A percentile compares a stretch with the other conserved stretches of the same genome.
phyloP scores from a whole-genome alignment of 2,113 vertebrate genomes.

The Xenopus borealis region DNA sequence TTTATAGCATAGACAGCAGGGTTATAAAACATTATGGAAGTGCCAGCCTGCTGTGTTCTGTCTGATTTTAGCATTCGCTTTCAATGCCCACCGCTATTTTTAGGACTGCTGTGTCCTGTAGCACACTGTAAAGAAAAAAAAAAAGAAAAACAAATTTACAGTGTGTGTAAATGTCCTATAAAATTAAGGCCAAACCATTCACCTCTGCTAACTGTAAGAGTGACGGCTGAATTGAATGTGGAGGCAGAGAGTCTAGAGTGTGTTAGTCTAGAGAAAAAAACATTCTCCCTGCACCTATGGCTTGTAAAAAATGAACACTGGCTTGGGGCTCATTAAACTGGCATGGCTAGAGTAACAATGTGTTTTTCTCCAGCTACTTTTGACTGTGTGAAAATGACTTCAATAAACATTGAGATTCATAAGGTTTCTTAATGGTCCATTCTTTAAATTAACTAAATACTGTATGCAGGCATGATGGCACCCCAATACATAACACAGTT shows the following conservation, averaged over 20 bases:
- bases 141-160: conserved; percentile 21
- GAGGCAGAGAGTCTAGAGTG: neutral
- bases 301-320: conserved; percentile 25
- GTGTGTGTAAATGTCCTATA: conserved; percentile 24
- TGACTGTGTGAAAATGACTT: neutral
- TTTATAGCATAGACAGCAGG: neutral
- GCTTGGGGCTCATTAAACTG: conserved; percentile 22
- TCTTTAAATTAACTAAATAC: no score
- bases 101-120: conserved; percentile 19
- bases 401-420: neutral
- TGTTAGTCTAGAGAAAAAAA: neutral
- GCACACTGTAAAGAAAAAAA: conserved; percentile 28
- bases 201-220: neutral
- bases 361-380: neutral
- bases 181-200: conserved; percentile 14
- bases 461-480: no score
- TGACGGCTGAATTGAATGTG: neutral
- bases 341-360: neutral
- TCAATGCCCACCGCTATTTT: neutral
- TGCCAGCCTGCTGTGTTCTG: neutral
- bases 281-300: neutral
- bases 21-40: neutral
- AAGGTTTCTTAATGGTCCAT: no score
- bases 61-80: neutral
- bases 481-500: neutral